Evolutionary conservation across 2,797 vertebrate species (phyloP), one percentile per base, ranked within the genome.

Genomic region (Capromys pilorides): DNA sequence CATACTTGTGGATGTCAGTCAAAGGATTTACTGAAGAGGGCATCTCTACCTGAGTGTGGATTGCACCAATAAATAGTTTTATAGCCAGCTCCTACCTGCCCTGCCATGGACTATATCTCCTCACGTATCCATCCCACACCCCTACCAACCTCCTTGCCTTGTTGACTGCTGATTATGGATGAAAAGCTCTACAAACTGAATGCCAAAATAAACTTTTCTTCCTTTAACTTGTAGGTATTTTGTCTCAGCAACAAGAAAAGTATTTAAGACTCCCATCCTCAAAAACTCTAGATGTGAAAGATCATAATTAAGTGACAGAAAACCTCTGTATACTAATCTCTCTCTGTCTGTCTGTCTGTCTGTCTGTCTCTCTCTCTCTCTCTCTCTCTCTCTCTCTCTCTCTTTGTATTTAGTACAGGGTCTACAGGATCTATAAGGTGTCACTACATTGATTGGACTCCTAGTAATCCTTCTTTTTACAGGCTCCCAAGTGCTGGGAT

Each of bases 241-340:
- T 77, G 73, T 77, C 41, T 77, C 13, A 31, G 41, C 41, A 28
- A 77, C 26, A 77, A 49, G 73, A 77, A 49, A 77, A 77, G 24
- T 75, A 75, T 6, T 12, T 28, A 28, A 31, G 73, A 49, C 24
- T 31, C 41, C 26, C 13, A 93, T 7, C 59, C 39, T 62, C 67
- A 91, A 59, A 82, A 94, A 90, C 12, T 26, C 2, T 49, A 91
- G 54, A 28, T 45, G 1, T 78, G 62, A 95, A 11, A 2, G 33
- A 80, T 69, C 75, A 62, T 88, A 78, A n/a, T 90, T 92, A 85
- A 85, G 45, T 6, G 54, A 8, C 64, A 96, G 57, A 94, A 96
- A 91, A 91, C 28, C 3, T 26, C n/a, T 96, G 39, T 62, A 7
- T 86, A 18, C 4, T 18, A 54, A n/a, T n/a, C n/a, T n/a, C n/a